A percentile compares a stretch with the other conserved stretches of the same genome.
Evolutionary conservation across 1,140 invertebrate species (phyloP).

Genomic region (Drosophila varians): DNA sequence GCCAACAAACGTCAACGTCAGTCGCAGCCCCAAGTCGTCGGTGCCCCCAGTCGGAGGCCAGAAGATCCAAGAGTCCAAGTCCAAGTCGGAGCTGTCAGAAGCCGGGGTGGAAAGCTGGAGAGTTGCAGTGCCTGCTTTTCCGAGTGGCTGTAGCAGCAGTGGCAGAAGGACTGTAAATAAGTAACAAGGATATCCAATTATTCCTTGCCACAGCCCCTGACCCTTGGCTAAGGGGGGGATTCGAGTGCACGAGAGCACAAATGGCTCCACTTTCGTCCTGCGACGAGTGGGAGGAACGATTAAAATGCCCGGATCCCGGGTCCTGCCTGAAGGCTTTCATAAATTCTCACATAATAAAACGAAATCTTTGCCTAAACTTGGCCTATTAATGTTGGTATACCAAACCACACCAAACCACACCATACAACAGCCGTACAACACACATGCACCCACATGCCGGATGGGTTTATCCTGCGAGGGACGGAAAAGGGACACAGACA

Average conservation of each 20-base stretch:
- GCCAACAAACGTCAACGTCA: conserved; percentile 72
- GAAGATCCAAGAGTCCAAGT: conserved; percentile 12
- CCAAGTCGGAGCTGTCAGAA: conserved; percentile 31
- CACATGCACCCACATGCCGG: conserved; percentile 10
- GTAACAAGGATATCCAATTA: conserved; percentile 81
- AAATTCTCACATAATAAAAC: conserved; percentile 79
- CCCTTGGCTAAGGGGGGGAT: conserved; percentile 3
- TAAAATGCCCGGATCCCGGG: conserved; percentile 54
- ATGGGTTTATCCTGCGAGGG: conserved; percentile 20
- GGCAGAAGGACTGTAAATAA: conserved; percentile 60
- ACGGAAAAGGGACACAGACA: conserved; percentile 37
- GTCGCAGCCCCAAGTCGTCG: conserved; percentile 51
- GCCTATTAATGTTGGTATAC: conserved; percentile 67
- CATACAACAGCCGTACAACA: too few relatives aligned
- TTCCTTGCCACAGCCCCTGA: conserved; percentile 48
- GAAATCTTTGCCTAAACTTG: conserved; percentile 76
- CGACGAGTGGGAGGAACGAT: conserved; percentile 43
- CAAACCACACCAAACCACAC: conserved; percentile 28
- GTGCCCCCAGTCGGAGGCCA: conserved; percentile 9
- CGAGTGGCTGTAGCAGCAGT: conserved; percentile 20
- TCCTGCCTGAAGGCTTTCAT: conserved; percentile 67
- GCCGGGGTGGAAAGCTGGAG: background rate
- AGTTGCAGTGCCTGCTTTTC: conserved; percentile 29
- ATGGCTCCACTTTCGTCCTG: conserved; percentile 10
- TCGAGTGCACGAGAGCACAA: conserved; percentile 34